Conservation (phyloP, 2,113 vertebrate genomes). For the Bubo scandiacus region DNA sequence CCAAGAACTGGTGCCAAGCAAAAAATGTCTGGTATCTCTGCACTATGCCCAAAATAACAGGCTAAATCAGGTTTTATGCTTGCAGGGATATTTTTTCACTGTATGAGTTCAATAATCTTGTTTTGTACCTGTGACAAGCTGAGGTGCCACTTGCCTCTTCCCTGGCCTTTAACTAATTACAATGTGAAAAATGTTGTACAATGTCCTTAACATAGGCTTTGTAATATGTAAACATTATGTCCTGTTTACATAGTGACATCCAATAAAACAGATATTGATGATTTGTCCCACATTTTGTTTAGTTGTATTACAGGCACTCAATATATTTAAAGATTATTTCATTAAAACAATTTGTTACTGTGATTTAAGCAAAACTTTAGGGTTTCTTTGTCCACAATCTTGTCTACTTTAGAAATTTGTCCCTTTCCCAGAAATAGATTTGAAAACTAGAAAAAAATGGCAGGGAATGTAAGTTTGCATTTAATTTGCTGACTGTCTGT, state of each 20-base stretch:
- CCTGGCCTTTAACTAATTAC: background rate
- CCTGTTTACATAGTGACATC: background rate
- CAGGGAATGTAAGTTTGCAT: background rate
- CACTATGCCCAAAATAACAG: background rate
- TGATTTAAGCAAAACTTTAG: background rate
- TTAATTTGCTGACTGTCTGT: background rate
- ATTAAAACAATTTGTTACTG: background rate
- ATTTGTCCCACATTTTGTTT: background rate
- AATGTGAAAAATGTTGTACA: background rate
- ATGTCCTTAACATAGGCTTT: background rate
- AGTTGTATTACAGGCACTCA: background rate
- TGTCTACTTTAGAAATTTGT: background rate
- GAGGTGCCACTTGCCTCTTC: background rate
- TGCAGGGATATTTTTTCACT: background rate
- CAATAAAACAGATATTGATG: background rate
- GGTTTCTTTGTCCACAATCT: background rate
- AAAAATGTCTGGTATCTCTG: background rate
- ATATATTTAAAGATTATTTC: background rate
- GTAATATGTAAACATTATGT: background rate
- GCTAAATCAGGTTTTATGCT: background rate
- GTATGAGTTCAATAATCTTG: background rate
- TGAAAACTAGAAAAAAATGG: background rate
- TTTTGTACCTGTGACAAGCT: background rate
- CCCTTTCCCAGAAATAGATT: background rate
- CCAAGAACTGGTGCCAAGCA: background rate